Evolutionary conservation across 2,797 vertebrate species (phyloP).

Genomic region (Rhabdophis nuchalis): DNA sequence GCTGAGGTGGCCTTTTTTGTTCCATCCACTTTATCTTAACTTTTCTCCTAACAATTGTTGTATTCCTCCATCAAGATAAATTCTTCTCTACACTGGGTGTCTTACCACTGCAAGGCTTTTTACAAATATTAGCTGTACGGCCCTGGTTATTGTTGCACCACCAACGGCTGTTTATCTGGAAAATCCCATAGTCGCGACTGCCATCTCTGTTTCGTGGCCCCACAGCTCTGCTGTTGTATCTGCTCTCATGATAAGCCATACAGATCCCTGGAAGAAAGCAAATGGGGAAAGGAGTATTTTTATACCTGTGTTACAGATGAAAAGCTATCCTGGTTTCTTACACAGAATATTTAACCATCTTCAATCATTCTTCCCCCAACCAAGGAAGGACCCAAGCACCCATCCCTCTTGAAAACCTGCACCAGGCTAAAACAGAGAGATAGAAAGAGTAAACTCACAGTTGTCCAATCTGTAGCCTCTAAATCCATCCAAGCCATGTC

Average conservation of each 20-base stretch:
- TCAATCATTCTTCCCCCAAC: no score
- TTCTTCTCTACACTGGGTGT: neutral
- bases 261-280: neutral
- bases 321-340: neutral
- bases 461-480: rapidly evolving
- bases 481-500: neutral
- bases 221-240: neutral
- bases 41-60: neutral
- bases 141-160: no score
- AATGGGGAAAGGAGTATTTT: neutral
- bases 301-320: neutral
- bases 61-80: neutral
- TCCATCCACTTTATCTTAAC: no score
- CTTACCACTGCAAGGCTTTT: no score
- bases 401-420: neutral
- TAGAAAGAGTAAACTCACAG: neutral
- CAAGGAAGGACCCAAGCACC: no score
- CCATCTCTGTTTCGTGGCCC: neutral
- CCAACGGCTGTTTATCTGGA: slow-evolving; percentile 74
- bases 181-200: slow-evolving; percentile 70
- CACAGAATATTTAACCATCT: no score
- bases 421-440: neutral
- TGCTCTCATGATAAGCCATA: neutral
- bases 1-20: neutral
- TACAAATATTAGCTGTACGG: no score